A percentile compares a stretch with the other conserved stretches of the same genome.
phyloP scores from a whole-genome alignment of 2,113 vertebrate genomes.

The Scopus umbretta region DNA sequence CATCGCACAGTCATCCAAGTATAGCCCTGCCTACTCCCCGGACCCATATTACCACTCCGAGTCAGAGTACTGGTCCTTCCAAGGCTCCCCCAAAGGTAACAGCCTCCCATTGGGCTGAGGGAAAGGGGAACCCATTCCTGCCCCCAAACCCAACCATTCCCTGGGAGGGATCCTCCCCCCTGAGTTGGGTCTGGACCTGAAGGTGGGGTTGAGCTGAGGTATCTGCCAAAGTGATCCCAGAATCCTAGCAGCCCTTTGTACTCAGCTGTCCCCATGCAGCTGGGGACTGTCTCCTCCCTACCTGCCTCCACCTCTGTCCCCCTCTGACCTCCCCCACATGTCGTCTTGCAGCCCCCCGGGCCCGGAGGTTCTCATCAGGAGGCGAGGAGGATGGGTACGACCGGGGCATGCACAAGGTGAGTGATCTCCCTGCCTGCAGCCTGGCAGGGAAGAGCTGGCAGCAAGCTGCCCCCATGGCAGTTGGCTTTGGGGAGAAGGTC shows the following conservation, averaged over 20 bases:
- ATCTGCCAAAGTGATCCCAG: background rate
- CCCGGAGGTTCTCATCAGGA: conserved; percentile 82
- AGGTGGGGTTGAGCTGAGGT: background rate
- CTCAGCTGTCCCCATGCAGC: rapidly evolving
- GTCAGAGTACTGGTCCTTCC: conserved; percentile 88
- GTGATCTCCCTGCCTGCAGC: background rate
- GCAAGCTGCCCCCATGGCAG: rapidly evolving
- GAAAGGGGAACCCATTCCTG: background rate
- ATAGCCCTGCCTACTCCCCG: conserved; percentile 87
- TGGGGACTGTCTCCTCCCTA: background rate
- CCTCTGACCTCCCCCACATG: background rate
- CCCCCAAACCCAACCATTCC: background rate
- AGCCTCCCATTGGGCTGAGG: rapidly evolving
- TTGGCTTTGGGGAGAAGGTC: background rate
- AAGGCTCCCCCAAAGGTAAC: conserved; percentile 90
- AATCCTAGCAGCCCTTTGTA: background rate
- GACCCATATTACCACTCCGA: conserved; percentile 88
- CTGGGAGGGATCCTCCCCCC: rapidly evolving
- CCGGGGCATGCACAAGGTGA: conserved; percentile 82
- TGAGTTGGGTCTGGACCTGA: rapidly evolving
- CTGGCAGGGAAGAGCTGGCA: background rate
- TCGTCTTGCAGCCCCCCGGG: conserved; percentile 72
- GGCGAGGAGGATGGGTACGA: conserved; percentile 83
- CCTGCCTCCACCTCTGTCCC: background rate
- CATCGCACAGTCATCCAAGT: conserved; percentile 88